phyloP scores from a whole-genome alignment of 2,797 vertebrate species.

The Gouania willdenowi region DNA sequence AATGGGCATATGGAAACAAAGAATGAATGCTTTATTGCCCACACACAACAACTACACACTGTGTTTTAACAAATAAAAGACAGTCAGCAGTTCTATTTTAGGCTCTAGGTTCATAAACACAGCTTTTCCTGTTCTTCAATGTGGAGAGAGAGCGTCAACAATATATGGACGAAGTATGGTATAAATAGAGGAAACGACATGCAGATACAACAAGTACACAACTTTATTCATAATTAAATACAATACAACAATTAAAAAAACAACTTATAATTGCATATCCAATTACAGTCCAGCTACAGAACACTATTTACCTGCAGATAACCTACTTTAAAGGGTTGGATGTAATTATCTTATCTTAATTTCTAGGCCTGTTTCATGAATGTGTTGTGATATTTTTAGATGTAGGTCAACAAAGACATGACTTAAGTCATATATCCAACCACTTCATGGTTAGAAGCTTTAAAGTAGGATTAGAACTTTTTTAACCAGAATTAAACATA shows the following conservation, averaged over 20 bases:
- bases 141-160: conserved; percentile 32
- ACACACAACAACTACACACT: background rate
- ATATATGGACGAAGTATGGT: conserved; percentile 6
- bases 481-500: too few relatives aligned
- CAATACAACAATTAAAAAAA: too few relatives aligned
- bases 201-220: background rate
- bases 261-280: conserved; percentile 10
- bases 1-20: conserved; percentile 8
- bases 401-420: too few relatives aligned
- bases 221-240: too few relatives aligned
- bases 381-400: too few relatives aligned
- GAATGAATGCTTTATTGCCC: conserved; percentile 1
- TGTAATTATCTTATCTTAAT: too few relatives aligned
- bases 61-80: conserved; percentile 17
- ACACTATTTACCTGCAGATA: too few relatives aligned
- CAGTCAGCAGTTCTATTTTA: conserved; percentile 48
- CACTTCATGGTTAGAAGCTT: too few relatives aligned
- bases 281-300: background rate
- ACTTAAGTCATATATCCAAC: too few relatives aligned
- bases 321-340: too few relatives aligned
- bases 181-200: conserved; percentile 34
- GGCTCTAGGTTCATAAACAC: conserved; percentile 30
- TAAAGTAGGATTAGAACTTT: too few relatives aligned
- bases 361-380: too few relatives aligned
- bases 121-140: conserved; percentile 23